These are phyloP conservation scores for Drosophila subquinaria DNA, from an alignment of 2,888 invertebrate species.

Conservation along the genomic window DNA sequence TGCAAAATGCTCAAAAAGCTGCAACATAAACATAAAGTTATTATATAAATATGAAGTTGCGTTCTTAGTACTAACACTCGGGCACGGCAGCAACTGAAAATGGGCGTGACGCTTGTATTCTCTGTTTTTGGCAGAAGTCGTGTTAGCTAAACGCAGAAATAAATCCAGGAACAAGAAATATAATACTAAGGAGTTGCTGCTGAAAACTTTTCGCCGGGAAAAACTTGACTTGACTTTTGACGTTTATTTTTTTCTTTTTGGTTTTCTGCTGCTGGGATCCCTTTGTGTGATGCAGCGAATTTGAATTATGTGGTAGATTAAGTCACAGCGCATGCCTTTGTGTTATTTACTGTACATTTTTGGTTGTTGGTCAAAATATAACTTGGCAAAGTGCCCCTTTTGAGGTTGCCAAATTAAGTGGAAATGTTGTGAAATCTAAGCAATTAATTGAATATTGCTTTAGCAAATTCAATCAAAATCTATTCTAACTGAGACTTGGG, in stretches of 20 bases:
- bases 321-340: conserved; percentile 68
- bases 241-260: conserved; percentile 19
- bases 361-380: conserved; percentile 24
- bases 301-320: conserved; percentile 77
- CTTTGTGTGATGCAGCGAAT: conserved; percentile 50
- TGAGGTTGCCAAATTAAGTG: conserved; percentile 3
- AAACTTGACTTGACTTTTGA: conserved; percentile 46
- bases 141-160: conserved; percentile 28
- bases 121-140: conserved; percentile 28
- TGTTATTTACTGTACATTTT: conserved; percentile 63
- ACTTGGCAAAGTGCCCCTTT: conserved; percentile 9
- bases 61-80: conserved; percentile 26
- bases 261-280: conserved; percentile 16
- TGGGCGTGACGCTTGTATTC: conserved; percentile 36
- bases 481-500: neutral
- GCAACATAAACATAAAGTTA: conserved; percentile 80
- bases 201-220: conserved; percentile 42
- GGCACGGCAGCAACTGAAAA: conserved; percentile 24
- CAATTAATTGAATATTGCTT: conserved; percentile 5
- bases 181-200: conserved; percentile 21
- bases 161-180: conserved; percentile 6
- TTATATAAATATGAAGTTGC: conserved; percentile 78
- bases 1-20: conserved; percentile 66
- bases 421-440: neutral
- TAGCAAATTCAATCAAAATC: neutral